phyloP scores from a whole-genome alignment of 2,113 vertebrate genomes.

The Laticauda colubrina region DNA sequence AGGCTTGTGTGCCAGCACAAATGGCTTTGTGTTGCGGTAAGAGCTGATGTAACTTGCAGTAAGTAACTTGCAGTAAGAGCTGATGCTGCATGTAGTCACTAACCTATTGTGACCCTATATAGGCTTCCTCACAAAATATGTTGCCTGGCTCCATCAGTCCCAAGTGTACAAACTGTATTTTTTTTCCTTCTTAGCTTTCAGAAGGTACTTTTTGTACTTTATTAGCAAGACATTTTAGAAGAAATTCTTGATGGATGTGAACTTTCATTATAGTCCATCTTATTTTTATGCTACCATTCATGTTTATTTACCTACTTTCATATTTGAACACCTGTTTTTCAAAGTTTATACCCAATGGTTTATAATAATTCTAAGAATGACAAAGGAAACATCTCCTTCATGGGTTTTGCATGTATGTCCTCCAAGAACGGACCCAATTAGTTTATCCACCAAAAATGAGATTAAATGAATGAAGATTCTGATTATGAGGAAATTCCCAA shows the following conservation, averaged over 20 bases:
- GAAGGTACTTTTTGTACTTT: not conserved
- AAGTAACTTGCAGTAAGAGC: not conserved
- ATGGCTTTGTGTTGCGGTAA: not conserved
- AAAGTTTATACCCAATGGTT: not conserved
- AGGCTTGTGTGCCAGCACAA: no score
- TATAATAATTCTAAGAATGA: not conserved
- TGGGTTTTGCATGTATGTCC: not conserved
- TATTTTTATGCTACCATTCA: not conserved
- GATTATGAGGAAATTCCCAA: not conserved
- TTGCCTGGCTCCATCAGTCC: not conserved
- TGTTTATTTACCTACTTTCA: not conserved
- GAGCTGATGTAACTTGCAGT: not conserved
- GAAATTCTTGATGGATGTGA: not conserved
- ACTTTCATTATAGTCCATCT: not conserved
- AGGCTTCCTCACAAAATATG: not conserved
- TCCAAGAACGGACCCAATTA: not conserved
- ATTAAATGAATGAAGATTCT: not conserved
- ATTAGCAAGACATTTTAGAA: not conserved
- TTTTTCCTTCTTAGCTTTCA: not conserved
- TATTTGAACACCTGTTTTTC: not conserved
- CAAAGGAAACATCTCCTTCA: not conserved
- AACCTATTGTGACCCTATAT: not conserved
- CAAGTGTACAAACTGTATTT: not conserved
- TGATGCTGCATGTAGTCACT: not conserved
- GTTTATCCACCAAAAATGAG: not conserved